Percentiles rank a stretch among this genome's conserved stretches.
These are phyloP conservation scores for Boloria selene DNA, from an alignment of 2,888 invertebrate genomes.

Conservation along the genomic window DNA sequence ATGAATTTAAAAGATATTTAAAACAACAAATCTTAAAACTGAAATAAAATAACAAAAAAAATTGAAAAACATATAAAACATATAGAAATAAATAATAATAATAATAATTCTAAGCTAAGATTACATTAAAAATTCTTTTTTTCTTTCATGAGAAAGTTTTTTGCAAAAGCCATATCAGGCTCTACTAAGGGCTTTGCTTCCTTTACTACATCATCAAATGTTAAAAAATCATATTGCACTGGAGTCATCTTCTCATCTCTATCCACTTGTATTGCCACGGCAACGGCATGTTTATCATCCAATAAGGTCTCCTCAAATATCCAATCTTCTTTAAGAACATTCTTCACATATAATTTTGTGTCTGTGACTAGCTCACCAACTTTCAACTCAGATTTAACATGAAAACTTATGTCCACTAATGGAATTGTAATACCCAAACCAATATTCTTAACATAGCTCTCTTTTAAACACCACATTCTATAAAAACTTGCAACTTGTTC, in stretches of 20 bases:
- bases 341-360: slow-evolving; percentile 85
- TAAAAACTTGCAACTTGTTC: slow-evolving; percentile 91
- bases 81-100: slow-evolving; percentile 36
- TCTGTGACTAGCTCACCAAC: slow-evolving; percentile 77
- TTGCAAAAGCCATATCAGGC: slow-evolving; percentile 80
- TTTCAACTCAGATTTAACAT: slow-evolving; percentile 81
- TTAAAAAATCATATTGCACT: slow-evolving; percentile 77
- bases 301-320: slow-evolving; percentile 92
- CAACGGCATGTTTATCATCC: slow-evolving; percentile 89
- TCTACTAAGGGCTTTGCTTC: slow-evolving; percentile 70
- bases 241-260: slow-evolving; percentile 47
- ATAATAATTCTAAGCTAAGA: too few species aligned
- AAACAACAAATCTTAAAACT: background rate
- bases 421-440: slow-evolving; percentile 92
- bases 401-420: slow-evolving; percentile 89
- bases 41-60: background rate
- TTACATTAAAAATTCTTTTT: slow-evolving; percentile 51
- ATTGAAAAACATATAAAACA: background rate
- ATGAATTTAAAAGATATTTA: background rate
- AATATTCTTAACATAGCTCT: slow-evolving; percentile 95
- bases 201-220: slow-evolving; percentile 83
- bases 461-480: slow-evolving; percentile 96
- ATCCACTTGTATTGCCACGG: slow-evolving; percentile 84
- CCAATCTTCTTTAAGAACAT: slow-evolving; percentile 84
- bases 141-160: slow-evolving; percentile 82